Evolutionary conservation across 2,888 invertebrate species (phyloP), one percentile per base, ranked within the genome.

Genomic region (Tetramorium bicarinatum): DNA sequence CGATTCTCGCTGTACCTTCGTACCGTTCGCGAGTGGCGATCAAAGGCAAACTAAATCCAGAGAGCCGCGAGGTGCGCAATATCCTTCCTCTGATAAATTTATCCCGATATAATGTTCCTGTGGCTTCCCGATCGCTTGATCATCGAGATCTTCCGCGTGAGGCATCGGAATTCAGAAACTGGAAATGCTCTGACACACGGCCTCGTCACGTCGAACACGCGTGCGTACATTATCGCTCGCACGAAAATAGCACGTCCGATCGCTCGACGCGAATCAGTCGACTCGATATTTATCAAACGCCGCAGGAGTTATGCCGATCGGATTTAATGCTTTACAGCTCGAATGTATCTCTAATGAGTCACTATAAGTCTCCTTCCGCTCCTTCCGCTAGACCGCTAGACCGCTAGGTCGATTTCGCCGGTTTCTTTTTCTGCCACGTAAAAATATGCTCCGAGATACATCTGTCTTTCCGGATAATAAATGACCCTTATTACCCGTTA

Each of bases 161-260:
- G 25, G 25, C 62, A 47, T 7, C 34, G 38, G 66, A 52, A 74
- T 81, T 44, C 41, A 82, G 79, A 82, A 82, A 67, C 69, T 77
- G 77, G 54, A 67, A 77, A 44, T 54, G 54, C 69, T 67, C 77
- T 83, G 89, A 83, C 86, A 86, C 86, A 86, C 82, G 72, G 76
- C 87, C 88, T 82, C 87, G 88, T 87, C 84, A 89, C 67, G 71
- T 67, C 75, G 66, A 56, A 83, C 77, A 71, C 76, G 77, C 87
- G 87, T 82, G 79, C 59, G 56, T 72, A 83, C 54, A 64, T 66
- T 66, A 62, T 66, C 29, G 77, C 56, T 44, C 71, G 44, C 15
- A 21, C 79, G 71, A 79, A 71, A 79, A 79, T 79, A 79, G 79
- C 71, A 47, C 71, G 21, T 21, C 41, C 71, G 47, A 79, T 71